Conservation (phyloP, 1,140 invertebrate species). For the Globodera rostochiensis region DNA sequence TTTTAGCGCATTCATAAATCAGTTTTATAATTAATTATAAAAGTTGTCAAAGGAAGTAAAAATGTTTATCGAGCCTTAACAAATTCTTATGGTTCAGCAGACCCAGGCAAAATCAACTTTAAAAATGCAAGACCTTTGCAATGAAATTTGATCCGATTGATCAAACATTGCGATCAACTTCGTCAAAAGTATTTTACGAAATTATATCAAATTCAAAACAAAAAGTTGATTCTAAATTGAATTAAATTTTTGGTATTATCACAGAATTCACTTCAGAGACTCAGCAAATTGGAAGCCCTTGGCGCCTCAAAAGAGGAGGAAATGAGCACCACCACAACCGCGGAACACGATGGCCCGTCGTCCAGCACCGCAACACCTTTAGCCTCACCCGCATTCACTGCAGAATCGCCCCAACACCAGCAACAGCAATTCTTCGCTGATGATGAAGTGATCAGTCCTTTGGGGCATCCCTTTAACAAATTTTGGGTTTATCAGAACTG, state of each 20-base stretch:
- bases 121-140: neutral
- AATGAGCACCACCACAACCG: constrained; percentile 28
- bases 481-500: too few relatives aligned
- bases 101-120: too few relatives aligned
- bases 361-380: constrained; percentile 50
- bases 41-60: too few relatives aligned
- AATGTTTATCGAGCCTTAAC: too few relatives aligned
- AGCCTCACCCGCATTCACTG: constrained; percentile 53
- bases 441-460: constrained; percentile 27
- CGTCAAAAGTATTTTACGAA: too few relatives aligned
- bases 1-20: too few relatives aligned
- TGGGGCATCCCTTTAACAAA: too few relatives aligned
- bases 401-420: constrained; percentile 45
- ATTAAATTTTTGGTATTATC: neutral
- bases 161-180: neutral
- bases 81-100: too few relatives aligned
- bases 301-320: constrained; percentile 1
- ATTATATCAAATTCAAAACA: neutral
- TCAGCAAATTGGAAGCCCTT: neutral
- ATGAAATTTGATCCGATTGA: neutral
- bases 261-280: neutral
- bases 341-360: constrained; percentile 29
- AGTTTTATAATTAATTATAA: too few relatives aligned
- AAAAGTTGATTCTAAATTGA: neutral
- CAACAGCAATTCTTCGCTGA: constrained; percentile 57